Conservation (phyloP, 1,140 invertebrate species). For the Listronotus bonariensis region DNA sequence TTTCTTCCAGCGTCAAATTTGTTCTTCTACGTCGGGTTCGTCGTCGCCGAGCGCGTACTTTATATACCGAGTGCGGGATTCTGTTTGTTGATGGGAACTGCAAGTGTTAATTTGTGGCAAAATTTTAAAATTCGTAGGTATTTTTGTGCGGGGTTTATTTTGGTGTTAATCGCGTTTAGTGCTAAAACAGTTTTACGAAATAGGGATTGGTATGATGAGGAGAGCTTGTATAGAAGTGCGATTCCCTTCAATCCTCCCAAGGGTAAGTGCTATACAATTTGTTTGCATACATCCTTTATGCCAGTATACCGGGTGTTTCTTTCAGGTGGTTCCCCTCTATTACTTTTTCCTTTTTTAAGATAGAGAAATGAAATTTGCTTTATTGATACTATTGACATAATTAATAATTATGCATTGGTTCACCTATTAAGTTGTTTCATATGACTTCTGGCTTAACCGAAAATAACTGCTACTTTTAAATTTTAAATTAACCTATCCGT, state of each 20-base stretch:
- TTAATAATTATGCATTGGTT: too few species aligned
- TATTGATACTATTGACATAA: too few species aligned
- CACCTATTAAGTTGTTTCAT: too few species aligned
- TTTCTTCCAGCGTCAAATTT: conserved; percentile 93
- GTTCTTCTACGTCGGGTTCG: conserved; percentile 96
- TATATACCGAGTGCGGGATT: conserved; percentile 96
- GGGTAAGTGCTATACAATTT: conserved; percentile 68
- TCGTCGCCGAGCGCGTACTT: conserved; percentile 92
- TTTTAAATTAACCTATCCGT: too few species aligned
- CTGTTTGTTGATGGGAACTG: conserved; percentile 84
- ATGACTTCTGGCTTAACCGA: too few species aligned
- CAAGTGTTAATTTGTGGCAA: conserved; percentile 62
- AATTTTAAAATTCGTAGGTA: conserved; percentile 54
- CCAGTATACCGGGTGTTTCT: too few species aligned
- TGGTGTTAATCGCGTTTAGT: conserved; percentile 72
- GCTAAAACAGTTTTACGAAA: conserved; percentile 82
- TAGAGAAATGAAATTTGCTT: too few species aligned
- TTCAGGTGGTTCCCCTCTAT: too few species aligned
- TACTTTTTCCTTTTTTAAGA: too few species aligned
- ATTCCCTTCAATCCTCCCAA: conserved; percentile 95
- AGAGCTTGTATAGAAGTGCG: conserved; percentile 89
- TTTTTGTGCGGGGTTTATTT: conserved; percentile 59
- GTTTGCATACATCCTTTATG: too few species aligned
- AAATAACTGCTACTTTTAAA: too few species aligned
- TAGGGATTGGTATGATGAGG: conserved; percentile 90